Evolutionary conservation across 2,888 invertebrate genomes (phyloP).

Genomic region (Deroplatys truncata): DNA sequence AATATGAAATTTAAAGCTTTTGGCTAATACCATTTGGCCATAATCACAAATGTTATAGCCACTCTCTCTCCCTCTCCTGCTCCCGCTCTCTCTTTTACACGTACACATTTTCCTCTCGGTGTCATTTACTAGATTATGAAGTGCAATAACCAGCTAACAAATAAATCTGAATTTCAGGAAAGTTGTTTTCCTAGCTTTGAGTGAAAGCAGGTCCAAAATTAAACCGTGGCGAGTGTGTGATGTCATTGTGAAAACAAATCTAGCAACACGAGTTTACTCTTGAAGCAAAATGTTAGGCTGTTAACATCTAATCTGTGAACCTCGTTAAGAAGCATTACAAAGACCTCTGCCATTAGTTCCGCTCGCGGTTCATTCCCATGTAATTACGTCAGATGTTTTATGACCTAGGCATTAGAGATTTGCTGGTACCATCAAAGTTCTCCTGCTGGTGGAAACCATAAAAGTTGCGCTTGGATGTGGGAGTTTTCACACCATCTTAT

Average conservation of each 20-base stretch:
- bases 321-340: neutral
- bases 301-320: neutral
- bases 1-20: too few relatives aligned
- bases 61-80: too few relatives aligned
- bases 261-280: neutral
- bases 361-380: neutral
- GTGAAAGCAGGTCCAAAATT: too few relatives aligned
- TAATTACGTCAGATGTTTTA: neutral
- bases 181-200: too few relatives aligned
- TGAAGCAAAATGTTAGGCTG: neutral
- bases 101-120: too few relatives aligned
- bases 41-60: too few relatives aligned
- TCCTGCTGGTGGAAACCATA: neutral
- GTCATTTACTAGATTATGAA: too few relatives aligned
- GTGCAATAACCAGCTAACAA: too few relatives aligned
- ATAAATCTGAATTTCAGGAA: too few relatives aligned
- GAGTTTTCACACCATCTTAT: neutral
- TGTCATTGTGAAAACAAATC: neutral
- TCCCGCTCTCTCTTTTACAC: too few relatives aligned
- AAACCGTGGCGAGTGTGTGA: too few relatives aligned
- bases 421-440: neutral
- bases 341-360: neutral
- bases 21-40: too few relatives aligned
- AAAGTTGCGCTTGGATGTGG: neutral
- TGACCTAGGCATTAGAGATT: neutral